Percentiles rank a stretch among this genome's conserved stretches.
Conservation (phyloP, 1,140 invertebrate species). For the Littorina saxatilis region DNA sequence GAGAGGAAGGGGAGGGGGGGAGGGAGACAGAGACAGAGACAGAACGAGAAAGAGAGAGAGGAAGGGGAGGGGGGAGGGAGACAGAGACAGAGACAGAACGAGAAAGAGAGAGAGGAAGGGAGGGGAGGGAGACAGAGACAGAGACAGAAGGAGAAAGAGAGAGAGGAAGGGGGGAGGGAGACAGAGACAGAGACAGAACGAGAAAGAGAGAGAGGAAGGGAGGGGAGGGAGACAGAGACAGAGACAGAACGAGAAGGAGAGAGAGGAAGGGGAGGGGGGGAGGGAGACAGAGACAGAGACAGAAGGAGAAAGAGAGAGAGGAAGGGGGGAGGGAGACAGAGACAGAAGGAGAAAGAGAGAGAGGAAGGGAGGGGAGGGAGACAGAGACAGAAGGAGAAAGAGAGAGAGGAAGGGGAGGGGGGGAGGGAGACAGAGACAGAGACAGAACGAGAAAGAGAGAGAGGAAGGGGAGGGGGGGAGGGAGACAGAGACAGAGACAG, state of each 20-base stretch:
- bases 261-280: not conserved
- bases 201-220: not conserved
- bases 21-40: not conserved
- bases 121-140: not conserved
- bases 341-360: constrained; percentile 1
- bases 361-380: not conserved
- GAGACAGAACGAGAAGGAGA: not conserved
- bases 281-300: not conserved
- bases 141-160: constrained; percentile 7
- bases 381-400: not conserved
- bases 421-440: too few species aligned
- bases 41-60: constrained; percentile 6
- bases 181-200: not conserved
- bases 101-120: not conserved
- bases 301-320: not conserved
- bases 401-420: not conserved
- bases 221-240: not conserved
- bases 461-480: not conserved
- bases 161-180: too few species aligned
- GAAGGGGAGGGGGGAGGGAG: not conserved
- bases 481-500: not conserved
- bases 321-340: constrained; percentile 2
- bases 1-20: too few species aligned
- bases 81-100: not conserved
- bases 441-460: not conserved